Conservation (phyloP, 1,140 invertebrate species). For the Drosophila novamexicana region DNA sequence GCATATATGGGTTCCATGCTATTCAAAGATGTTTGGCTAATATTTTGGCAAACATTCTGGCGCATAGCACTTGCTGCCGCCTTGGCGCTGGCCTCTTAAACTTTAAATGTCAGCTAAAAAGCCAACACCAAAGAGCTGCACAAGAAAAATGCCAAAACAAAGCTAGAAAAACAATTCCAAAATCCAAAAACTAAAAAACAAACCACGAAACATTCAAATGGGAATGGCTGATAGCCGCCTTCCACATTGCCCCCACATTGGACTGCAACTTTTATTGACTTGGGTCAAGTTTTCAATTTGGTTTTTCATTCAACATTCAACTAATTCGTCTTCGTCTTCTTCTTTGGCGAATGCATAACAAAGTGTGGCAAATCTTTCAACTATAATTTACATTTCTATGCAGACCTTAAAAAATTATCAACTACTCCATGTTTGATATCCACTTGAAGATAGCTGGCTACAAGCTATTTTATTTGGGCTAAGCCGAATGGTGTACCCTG, state of each 20-base stretch:
- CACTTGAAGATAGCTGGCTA: not conserved
- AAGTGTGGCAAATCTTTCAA: slow-evolving; percentile 6
- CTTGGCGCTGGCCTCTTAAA: slow-evolving; percentile 66
- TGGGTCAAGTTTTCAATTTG: slow-evolving; percentile 41
- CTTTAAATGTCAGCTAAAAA: slow-evolving; percentile 74
- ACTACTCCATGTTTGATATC: not conserved
- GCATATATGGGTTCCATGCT: not conserved
- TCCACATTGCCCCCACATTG: not conserved
- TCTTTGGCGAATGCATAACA: not conserved
- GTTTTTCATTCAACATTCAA: not conserved
- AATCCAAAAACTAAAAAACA: not conserved
- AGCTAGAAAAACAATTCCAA: slow-evolving; percentile 11
- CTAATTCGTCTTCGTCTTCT: not conserved
- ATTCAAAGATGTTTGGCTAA: not conserved
- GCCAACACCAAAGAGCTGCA: slow-evolving; percentile 20
- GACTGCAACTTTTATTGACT: not conserved
- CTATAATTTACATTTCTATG: too few species aligned
- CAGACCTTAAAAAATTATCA: not conserved
- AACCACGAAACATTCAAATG: slow-evolving; percentile 25
- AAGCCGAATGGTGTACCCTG: not conserved
- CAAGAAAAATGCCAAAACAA: slow-evolving; percentile 23
- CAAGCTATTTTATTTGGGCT: not conserved
- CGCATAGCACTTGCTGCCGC: slow-evolving; percentile 16
- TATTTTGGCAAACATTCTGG: slow-evolving; percentile 20
- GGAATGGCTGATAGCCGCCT: slow-evolving; percentile 19